phyloP scores from a whole-genome alignment of 2,113 vertebrate genomes.

The Phrynocephalus versicolor region DNA sequence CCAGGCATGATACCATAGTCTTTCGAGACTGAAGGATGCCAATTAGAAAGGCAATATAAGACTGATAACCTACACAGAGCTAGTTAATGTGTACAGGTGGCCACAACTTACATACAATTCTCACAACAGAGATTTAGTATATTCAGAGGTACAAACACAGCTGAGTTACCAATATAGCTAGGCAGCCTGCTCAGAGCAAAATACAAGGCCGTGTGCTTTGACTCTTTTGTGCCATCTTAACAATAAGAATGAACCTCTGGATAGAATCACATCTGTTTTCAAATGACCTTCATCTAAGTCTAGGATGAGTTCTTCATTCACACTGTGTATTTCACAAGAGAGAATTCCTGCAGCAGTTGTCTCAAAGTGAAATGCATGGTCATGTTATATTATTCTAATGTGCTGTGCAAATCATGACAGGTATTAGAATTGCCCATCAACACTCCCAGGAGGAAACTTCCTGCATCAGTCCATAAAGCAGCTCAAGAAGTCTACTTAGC shows the following conservation, averaged over 20 bases:
- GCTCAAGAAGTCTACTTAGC: neutral
- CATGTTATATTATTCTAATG: neutral
- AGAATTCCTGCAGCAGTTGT: neutral
- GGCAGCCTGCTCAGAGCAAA: neutral
- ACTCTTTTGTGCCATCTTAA: neutral
- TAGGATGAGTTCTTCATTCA: neutral
- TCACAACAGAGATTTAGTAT: slow-evolving; percentile 4
- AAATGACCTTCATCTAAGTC: neutral
- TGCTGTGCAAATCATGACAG: neutral
- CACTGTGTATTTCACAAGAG: neutral
- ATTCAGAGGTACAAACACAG: neutral
- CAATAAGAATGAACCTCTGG: neutral
- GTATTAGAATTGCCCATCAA: neutral
- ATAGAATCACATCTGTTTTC: neutral
- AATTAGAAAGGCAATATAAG: neutral
- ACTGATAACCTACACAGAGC: slow-evolving; percentile 22
- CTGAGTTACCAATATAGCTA: neutral
- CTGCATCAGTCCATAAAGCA: neutral
- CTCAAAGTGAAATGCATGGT: neutral
- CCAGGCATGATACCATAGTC: too few relatives aligned
- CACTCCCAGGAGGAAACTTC: neutral
- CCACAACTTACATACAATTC: slow-evolving; percentile 6
- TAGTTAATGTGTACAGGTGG: slow-evolving; percentile 15
- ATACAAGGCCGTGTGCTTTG: neutral
- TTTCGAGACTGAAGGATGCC: too few relatives aligned